Conservation (phyloP, 2,113 vertebrate genomes). For the Catharus minimus region DNA sequence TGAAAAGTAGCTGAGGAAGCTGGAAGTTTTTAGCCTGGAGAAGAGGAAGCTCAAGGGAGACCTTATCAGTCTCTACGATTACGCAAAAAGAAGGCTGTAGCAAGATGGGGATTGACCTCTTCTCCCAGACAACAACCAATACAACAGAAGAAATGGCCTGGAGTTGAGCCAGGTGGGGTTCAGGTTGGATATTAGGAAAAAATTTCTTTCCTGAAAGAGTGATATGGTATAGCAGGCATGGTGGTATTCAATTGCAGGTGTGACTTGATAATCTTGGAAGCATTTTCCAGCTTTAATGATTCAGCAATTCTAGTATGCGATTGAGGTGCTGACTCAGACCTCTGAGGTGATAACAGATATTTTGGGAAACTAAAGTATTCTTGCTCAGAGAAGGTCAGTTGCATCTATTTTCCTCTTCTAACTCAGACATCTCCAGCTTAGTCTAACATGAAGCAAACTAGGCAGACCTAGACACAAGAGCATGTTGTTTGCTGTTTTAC, state of each 20-base stretch:
- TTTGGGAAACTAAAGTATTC: background rate
- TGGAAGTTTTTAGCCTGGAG: background rate
- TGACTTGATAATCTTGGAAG: background rate
- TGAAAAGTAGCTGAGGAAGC: background rate
- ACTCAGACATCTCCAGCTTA: background rate
- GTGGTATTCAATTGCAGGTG: background rate
- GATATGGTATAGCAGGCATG: too few species aligned
- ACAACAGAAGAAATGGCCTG: background rate
- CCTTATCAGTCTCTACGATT: background rate
- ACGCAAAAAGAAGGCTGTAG: rapidly evolving
- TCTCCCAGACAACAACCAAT: background rate
- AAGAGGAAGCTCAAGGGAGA: background rate
- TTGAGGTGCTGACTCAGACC: background rate
- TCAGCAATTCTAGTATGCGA: background rate
- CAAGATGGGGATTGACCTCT: background rate
- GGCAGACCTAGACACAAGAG: background rate
- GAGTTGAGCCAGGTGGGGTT: background rate
- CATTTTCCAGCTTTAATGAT: background rate
- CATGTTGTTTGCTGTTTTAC: background rate
- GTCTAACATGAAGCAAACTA: background rate
- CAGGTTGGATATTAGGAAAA: background rate
- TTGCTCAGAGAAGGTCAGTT: background rate
- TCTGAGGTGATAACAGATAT: background rate
- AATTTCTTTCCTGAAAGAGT: background rate
- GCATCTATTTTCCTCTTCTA: background rate